Evolutionary conservation across 2,113 vertebrate genomes (phyloP).

Genomic region (Melanotaenia duboulayi): DNA sequence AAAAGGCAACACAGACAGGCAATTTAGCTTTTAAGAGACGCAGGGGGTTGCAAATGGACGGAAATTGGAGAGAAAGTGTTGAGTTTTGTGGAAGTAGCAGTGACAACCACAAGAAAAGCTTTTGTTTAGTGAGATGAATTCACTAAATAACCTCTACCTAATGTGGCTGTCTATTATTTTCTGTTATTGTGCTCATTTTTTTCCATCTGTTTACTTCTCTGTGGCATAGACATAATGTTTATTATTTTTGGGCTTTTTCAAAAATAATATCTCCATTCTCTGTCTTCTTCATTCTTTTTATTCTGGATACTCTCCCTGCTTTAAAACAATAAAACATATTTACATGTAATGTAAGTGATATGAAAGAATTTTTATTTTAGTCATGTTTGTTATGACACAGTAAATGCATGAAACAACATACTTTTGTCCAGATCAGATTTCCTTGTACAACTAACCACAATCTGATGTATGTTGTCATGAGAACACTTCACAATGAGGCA

Average conservation of each 20-base stretch:
- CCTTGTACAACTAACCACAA: neutral
- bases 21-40: conserved; percentile 60
- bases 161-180: conserved; percentile 67
- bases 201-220: conserved; percentile 33
- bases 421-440: conserved; percentile 14
- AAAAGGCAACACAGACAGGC: conserved; percentile 44
- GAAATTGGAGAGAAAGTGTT: conserved; percentile 61
- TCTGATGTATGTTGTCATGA: conserved; percentile 4
- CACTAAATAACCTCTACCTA: conserved; percentile 64
- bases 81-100: conserved; percentile 46
- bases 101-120: conserved; percentile 55
- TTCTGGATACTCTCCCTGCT: conserved; percentile 11
- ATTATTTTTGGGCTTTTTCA: conserved; percentile 36
- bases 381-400: conserved; percentile 1
- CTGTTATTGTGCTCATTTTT: conserved; percentile 46
- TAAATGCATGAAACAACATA: neutral
- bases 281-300: conserved; percentile 17
- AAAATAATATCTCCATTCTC: conserved; percentile 11
- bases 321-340: conserved; percentile 16
- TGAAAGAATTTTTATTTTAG: neutral
- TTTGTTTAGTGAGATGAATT: conserved; percentile 69
- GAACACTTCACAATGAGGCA: neutral
- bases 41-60: conserved; percentile 49
- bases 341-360: conserved; percentile 9
- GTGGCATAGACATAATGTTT: neutral